A percentile compares a stretch with the other conserved stretches of the same genome.
Conservation (phyloP, 2,888 invertebrate species). For the Petrolisthes cinctipes region DNA sequence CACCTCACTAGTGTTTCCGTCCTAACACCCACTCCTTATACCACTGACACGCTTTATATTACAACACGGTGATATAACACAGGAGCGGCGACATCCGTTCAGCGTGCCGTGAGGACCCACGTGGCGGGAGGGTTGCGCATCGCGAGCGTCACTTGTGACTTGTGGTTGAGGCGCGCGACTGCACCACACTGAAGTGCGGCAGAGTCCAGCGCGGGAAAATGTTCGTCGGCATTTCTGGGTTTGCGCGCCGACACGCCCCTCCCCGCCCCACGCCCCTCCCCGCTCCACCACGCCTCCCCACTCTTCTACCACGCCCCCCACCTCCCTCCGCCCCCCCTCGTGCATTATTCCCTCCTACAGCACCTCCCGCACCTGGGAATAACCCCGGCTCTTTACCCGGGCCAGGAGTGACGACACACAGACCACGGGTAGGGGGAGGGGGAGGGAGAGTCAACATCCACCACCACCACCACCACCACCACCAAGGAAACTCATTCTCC, state of each 20-base stretch:
- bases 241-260: neutral
- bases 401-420: neutral
- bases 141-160: conserved; percentile 50
- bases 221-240: conserved; percentile 51
- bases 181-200: conserved; percentile 56
- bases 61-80: neutral
- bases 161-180: conserved; percentile 53
- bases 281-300: no score
- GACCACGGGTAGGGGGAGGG: neutral
- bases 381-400: neutral
- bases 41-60: neutral
- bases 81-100: neutral
- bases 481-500: no score
- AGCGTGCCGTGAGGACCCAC: conserved; percentile 13
- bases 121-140: conserved; percentile 49
- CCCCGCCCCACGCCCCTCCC: neutral
- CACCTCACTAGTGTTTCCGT: neutral
- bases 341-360: conserved; percentile 30
- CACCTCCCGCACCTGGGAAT: conserved; percentile 17
- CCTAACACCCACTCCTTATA: no score
- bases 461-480: no score
- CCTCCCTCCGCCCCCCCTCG: conserved; percentile 25
- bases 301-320: conserved; percentile 38
- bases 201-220: conserved; percentile 50
- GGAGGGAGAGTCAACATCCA: neutral